Conservation (phyloP, 2,113 vertebrate genomes). For the Labeo catla region DNA sequence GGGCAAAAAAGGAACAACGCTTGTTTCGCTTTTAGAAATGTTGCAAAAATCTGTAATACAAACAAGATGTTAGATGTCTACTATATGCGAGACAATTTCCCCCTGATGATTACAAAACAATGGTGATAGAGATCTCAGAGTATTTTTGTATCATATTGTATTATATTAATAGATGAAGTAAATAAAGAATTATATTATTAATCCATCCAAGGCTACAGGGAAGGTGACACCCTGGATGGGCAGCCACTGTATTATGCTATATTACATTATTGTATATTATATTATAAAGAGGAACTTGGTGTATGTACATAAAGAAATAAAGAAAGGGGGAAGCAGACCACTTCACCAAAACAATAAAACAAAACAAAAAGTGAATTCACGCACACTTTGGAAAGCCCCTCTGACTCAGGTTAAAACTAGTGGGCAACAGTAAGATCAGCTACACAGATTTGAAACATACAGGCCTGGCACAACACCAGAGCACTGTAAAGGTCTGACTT, state of each 20-base stretch:
- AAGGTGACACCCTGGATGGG: not conserved
- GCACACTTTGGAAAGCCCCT: constrained; percentile 12
- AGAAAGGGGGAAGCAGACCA: not conserved
- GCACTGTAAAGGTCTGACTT: not conserved
- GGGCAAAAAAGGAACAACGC: not conserved
- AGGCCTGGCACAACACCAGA: not conserved
- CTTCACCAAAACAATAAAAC: not conserved
- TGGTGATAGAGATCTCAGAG: not conserved
- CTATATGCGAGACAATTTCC: not conserved
- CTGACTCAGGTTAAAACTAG: not conserved
- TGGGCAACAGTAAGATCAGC: not conserved
- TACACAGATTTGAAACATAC: not conserved
- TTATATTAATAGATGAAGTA: not conserved
- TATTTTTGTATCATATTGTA: not conserved
- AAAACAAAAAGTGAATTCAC: not conserved
- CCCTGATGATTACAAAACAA: not conserved
- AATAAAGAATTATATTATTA: not conserved
- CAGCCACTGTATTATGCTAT: not conserved
- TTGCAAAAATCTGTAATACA: constrained; percentile 6
- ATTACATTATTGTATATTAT: not conserved
- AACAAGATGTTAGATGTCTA: not conserved
- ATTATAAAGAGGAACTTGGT: not conserved
- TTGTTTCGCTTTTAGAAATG: not conserved
- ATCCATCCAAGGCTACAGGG: not conserved
- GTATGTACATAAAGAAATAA: not conserved